Conservation (phyloP, 2,113 vertebrate species). For the Mastomys coucha region DNA sequence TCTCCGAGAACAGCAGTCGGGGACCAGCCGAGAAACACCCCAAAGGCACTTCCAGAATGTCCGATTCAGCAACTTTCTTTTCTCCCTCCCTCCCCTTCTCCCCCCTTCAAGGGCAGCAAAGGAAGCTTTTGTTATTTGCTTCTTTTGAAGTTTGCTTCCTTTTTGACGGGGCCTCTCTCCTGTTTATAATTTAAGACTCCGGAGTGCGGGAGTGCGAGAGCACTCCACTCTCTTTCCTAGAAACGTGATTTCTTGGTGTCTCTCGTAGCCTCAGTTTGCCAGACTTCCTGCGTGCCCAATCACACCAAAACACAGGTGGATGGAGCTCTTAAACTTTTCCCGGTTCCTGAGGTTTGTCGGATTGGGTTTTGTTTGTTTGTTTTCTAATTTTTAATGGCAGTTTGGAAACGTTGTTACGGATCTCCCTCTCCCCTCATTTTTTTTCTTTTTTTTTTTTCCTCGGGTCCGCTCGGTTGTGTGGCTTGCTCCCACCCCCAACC, state of each 20-base stretch:
- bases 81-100: not conserved
- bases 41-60: slow-evolving; percentile 79
- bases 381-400: not conserved
- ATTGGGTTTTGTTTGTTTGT: not conserved
- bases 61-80: slow-evolving; percentile 86
- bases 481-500: not conserved
- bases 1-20: slow-evolving; percentile 49
- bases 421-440: not conserved
- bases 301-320: slow-evolving; percentile 84
- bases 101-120: slow-evolving; percentile 74
- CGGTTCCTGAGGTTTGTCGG: slow-evolving; percentile 70
- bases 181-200: slow-evolving; percentile 83
- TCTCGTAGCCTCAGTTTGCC: slow-evolving; percentile 73
- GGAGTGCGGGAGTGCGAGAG: slow-evolving; percentile 76
- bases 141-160: slow-evolving; percentile 83
- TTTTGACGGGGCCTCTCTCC: slow-evolving; percentile 52
- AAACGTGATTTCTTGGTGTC: slow-evolving; percentile 83
- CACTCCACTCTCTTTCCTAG: slow-evolving; percentile 75
- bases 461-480: not conserved
- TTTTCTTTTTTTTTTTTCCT: slow-evolving; percentile 22
- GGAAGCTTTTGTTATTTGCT: slow-evolving; percentile 82
- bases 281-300: slow-evolving; percentile 74
- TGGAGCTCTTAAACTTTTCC: slow-evolving; percentile 83
- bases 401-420: slow-evolving; percentile 53
- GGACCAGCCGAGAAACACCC: slow-evolving; percentile 57